Percentiles rank a stretch among this genome's conserved stretches.
phyloP scores from a whole-genome alignment of 2,797 vertebrate genomes.

The Chromobotia macracanthus region DNA sequence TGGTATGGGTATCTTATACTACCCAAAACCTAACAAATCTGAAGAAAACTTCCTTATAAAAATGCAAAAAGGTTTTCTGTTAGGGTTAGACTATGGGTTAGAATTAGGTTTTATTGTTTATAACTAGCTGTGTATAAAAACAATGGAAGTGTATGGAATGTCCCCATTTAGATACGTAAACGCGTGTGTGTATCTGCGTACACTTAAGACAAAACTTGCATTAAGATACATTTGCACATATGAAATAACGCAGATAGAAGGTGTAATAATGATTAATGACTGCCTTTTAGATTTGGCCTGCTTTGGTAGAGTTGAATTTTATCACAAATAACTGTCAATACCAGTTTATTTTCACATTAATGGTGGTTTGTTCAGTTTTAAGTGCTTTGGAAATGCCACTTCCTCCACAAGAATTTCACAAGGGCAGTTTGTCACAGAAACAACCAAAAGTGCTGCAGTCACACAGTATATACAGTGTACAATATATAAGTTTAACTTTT shows the following conservation, averaged over 20 bases:
- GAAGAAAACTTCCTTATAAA: too few species aligned
- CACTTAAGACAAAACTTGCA: too few species aligned
- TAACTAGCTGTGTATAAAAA: too few species aligned
- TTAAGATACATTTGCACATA: too few species aligned
- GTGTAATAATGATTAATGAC: conserved; percentile 18
- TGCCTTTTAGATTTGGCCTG: neutral
- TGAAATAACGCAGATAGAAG: conserved; percentile 7
- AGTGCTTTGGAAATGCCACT: conserved; percentile 39
- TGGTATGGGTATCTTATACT: too few species aligned
- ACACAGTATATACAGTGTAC: neutral
- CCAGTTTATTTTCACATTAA: conserved; percentile 19
- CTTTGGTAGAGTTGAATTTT: conserved; percentile 8
- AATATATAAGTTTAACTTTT: neutral
- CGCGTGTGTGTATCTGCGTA: too few species aligned
- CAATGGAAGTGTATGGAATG: too few species aligned
- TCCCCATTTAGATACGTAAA: too few species aligned
- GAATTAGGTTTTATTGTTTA: too few species aligned
- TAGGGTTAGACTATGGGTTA: too few species aligned
- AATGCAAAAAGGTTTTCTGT: too few species aligned
- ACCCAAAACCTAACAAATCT: too few species aligned
- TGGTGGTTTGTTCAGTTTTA: conserved; percentile 23
- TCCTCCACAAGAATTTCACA: neutral
- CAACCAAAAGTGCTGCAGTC: neutral
- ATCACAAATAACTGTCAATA: conserved; percentile 13
- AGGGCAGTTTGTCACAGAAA: conserved; percentile 20